A percentile compares a stretch with the other conserved stretches of the same genome.
Evolutionary conservation across 2,797 vertebrate genomes (phyloP).

Genomic region (Parambassis ranga): DNA sequence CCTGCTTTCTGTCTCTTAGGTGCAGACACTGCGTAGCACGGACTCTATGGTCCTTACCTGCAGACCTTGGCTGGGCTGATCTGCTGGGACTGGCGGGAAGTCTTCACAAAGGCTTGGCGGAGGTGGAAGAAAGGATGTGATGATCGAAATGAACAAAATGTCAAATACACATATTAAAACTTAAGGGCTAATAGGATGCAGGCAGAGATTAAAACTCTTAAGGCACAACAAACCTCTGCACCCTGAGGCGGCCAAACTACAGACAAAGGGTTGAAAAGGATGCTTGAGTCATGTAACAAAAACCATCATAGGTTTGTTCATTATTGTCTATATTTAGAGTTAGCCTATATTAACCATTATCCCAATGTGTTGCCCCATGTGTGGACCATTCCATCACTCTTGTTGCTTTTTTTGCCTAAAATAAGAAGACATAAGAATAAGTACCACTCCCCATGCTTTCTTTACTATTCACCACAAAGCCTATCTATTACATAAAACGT

Average conservation of each 20-base stretch:
- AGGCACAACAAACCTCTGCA: constrained; percentile 68
- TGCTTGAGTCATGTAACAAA: constrained; percentile 36
- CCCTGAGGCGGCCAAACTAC: constrained; percentile 65
- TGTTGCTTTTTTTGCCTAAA: constrained; percentile 6
- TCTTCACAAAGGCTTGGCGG: constrained; percentile 44
- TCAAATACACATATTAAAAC: constrained; percentile 85
- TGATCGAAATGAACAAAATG: constrained; percentile 78
- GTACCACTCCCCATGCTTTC: constrained; percentile 11
- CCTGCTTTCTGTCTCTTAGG: neutral
- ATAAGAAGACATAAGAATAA: neutral
- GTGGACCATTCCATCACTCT: constrained; percentile 6
- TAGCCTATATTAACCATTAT: no score
- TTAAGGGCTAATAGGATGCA: constrained; percentile 81
- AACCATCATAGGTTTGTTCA: constrained; percentile 23
- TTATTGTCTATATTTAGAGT: constrained; percentile 3
- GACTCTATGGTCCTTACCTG: neutral
- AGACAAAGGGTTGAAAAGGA: constrained; percentile 42
- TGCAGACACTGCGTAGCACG: neutral
- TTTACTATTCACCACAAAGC: constrained; percentile 38
- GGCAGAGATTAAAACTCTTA: constrained; percentile 81
- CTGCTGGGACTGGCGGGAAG: constrained; percentile 38
- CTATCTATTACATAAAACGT: constrained; percentile 57
- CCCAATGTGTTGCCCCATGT: neutral
- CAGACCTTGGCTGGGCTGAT: constrained; percentile 2
- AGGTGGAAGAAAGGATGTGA: neutral